These are phyloP conservation scores for Aethes cnicana DNA, from an alignment of 2,888 invertebrate genomes.

Conservation along the genomic window DNA sequence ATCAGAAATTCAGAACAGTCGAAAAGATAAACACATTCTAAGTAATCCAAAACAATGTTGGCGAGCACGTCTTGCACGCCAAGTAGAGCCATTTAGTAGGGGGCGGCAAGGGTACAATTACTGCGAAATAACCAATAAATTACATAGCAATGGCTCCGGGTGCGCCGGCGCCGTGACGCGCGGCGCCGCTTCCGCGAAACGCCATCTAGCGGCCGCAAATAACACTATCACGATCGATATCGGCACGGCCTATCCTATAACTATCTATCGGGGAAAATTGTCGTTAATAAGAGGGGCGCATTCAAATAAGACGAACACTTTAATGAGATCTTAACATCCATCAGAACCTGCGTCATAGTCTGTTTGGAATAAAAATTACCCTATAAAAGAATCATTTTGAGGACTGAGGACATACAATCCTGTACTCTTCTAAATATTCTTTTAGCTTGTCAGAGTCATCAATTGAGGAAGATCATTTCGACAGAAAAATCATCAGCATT, in stretches of 20 bases:
- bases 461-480: no score
- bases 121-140: slow-evolving; percentile 64
- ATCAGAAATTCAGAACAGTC: slow-evolving; percentile 28
- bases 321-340: neutral
- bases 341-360: no score
- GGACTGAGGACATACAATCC: no score
- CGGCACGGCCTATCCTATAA: slow-evolving; percentile 34
- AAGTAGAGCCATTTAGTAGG: slow-evolving; percentile 56
- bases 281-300: slow-evolving; percentile 19
- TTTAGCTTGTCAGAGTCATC: no score
- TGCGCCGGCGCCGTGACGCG: slow-evolving; percentile 67
- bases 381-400: no score
- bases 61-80: slow-evolving; percentile 44
- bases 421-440: no score
- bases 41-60: slow-evolving; percentile 44
- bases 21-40: slow-evolving; percentile 31
- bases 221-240: slow-evolving; percentile 68
- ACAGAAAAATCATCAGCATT: no score
- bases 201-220: slow-evolving; percentile 70
- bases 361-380: no score
- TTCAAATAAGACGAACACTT: neutral
- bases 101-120: slow-evolving; percentile 70
- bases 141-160: slow-evolving; percentile 47
- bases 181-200: slow-evolving; percentile 70
- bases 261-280: slow-evolving; percentile 28